phyloP scores from a whole-genome alignment of 1,140 invertebrate species.

The Phthorimaea operculella region DNA sequence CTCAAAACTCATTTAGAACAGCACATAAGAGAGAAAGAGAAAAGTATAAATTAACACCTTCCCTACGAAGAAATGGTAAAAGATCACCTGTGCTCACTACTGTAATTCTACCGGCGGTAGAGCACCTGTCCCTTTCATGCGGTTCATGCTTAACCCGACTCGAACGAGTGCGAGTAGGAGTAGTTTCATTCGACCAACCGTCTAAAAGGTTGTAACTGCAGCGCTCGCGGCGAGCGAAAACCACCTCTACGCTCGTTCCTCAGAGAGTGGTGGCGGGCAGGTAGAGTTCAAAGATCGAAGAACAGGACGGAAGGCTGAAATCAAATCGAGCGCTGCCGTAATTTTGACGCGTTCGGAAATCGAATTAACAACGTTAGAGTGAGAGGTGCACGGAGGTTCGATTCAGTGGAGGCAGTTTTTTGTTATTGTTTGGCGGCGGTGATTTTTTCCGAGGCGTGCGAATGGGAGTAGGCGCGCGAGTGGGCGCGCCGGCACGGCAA shows the following conservation, averaged over 20 bases:
- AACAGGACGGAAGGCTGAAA: constrained; percentile 58
- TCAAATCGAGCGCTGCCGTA: constrained; percentile 57
- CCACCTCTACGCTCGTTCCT: constrained; percentile 14
- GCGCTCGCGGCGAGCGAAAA: constrained; percentile 14
- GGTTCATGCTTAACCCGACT: constrained; percentile 61
- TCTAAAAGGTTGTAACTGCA: constrained; percentile 27
- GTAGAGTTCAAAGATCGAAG: constrained; percentile 27
- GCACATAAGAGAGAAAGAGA: constrained; percentile 40
- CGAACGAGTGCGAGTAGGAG: constrained; percentile 66
- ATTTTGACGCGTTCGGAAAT: constrained; percentile 66
- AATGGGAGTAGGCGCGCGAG: constrained; percentile 64
- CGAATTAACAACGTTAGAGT: constrained; percentile 65
- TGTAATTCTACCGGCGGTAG: constrained; percentile 64
- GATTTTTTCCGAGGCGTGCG: constrained; percentile 65
- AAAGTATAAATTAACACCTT: constrained; percentile 55
- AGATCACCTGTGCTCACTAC: constrained; percentile 69
- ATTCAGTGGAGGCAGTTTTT: constrained; percentile 58
- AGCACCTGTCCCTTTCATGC: constrained; percentile 66
- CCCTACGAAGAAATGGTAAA: constrained; percentile 55
- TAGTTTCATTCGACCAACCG: constrained; percentile 37
- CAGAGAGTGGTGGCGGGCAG: background rate
- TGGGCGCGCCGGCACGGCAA: constrained; percentile 60
- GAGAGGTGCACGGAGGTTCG: constrained; percentile 56
- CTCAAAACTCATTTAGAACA: constrained; percentile 22
- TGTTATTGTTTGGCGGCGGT: constrained; percentile 58